Base-by-base conservation (phyloP, 2,113 vertebrate genomes). In the Pelmatolapia mariae region DNA sequence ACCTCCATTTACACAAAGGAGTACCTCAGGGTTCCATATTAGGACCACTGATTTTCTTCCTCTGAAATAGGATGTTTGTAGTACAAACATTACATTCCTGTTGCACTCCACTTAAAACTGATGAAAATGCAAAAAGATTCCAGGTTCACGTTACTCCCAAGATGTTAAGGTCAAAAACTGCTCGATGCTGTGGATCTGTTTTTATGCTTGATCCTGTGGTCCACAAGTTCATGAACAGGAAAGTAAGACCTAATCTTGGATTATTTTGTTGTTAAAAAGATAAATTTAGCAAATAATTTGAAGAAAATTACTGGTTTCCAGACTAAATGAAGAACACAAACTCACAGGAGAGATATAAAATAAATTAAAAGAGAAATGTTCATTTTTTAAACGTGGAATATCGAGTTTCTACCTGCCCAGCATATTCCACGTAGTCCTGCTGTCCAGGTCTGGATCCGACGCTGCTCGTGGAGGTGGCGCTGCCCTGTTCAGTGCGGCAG, bases 351-450 rank as follows among this genome's bases (percentile, higher is more conserved):
- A 26, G 6, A 76, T 0, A 29, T 47, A 29, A 47, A 76, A 1
- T 10, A 0, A 47, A 26, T 29, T 6, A 26, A 45, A 47, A 73
- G 22, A 7, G 0, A 26, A 43, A 73, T 73, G 4, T 45, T 47
- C 0, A 29, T 19, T 47, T 53, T 16, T 68, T 2, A 47, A 76
- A 47, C 1, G 15, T 47, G 16, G 9, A 76, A 47, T 3, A 19
- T 47, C 4, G 6, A 50, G 71, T 31, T 52, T 52, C 73, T 78
- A 78, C 99, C 98, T 99, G 99, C 45, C 98, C 98, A 0, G 98
- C 96, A 0, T 98, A 97, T 52, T 99, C 99, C 92, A 98, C 92
- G 0, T 98, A 99, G 95, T 99, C 99, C 82, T 97, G 98, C 85
- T 96, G 96, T 4, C 97, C 98, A 0, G 96, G 97, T 1, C 10